These are phyloP conservation scores for Neotoma lepida DNA, from an alignment of 2,113 vertebrate species.

Conservation along the genomic window DNA sequence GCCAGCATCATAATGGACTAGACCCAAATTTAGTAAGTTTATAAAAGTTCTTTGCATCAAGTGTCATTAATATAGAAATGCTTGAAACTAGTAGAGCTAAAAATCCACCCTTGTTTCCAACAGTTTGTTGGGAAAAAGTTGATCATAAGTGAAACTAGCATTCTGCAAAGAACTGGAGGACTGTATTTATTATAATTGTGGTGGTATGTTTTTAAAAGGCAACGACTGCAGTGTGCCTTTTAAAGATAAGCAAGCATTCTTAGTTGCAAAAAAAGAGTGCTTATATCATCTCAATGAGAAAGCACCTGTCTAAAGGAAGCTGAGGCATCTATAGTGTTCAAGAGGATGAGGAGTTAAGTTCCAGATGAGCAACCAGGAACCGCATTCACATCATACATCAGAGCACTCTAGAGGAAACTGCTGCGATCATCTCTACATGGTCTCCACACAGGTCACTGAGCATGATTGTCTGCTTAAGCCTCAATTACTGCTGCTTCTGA, in stretches of 20 bases:
- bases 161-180: background rate
- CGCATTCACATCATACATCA: no score
- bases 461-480: background rate
- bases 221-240: background rate
- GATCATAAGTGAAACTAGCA: background rate
- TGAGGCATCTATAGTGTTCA: background rate
- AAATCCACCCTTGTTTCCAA: background rate
- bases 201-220: background rate
- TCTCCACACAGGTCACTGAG: background rate
- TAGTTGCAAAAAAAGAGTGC: background rate
- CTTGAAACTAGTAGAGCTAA: background rate
- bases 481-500: background rate
- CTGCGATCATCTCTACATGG: background rate
- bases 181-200: background rate
- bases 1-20: slow-evolving; percentile 20
- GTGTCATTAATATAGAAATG: background rate
- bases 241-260: slow-evolving; percentile 5
- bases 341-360: background rate
- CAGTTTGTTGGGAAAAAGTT: slow-evolving; percentile 30
- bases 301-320: background rate
- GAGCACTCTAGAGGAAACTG: background rate
- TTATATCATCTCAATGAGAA: background rate
- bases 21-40: slow-evolving; percentile 33
- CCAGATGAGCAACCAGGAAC: background rate
- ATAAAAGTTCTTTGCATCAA: background rate